Conservation (phyloP, 2,113 vertebrate genomes). For the Falcunculus frontatus region DNA sequence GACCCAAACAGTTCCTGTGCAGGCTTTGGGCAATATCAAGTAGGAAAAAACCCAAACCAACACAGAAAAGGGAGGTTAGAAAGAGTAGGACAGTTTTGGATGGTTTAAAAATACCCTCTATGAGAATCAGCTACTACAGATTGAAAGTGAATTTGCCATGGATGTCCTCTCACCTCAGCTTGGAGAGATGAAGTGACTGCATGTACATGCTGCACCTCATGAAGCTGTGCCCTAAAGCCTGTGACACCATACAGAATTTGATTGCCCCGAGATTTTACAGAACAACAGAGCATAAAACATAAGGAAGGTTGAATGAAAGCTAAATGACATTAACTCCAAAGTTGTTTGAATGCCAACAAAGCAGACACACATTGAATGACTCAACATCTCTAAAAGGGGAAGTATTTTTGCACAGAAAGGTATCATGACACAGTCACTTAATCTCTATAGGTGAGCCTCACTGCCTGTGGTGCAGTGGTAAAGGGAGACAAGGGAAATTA, state of each 20-base stretch:
- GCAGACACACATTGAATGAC: neutral
- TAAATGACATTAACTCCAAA: neutral
- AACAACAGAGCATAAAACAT: neutral
- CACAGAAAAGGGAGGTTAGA: neutral
- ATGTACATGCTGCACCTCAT: neutral
- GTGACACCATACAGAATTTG: neutral
- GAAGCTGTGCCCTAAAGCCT: neutral
- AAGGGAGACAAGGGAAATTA: neutral
- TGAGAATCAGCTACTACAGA: neutral
- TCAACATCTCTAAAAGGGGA: neutral
- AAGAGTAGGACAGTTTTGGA: neutral
- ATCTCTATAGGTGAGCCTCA: neutral
- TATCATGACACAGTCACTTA: neutral
- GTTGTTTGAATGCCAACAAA: neutral
- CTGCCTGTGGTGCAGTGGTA: neutral
- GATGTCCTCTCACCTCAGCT: neutral
- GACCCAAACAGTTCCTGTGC: neutral
- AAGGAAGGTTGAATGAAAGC: neutral
- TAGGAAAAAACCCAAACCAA: neutral
- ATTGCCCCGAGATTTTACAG: neutral
- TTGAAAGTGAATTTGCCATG: neutral
- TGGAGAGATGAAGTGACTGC: neutral
- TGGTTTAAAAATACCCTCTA: neutral
- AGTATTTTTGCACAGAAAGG: neutral
- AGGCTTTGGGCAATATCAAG: neutral